A percentile compares a stretch with the other conserved stretches of the same genome.
Conservation (phyloP, 2,113 vertebrate genomes). For the Microtus richardsoni region DNA sequence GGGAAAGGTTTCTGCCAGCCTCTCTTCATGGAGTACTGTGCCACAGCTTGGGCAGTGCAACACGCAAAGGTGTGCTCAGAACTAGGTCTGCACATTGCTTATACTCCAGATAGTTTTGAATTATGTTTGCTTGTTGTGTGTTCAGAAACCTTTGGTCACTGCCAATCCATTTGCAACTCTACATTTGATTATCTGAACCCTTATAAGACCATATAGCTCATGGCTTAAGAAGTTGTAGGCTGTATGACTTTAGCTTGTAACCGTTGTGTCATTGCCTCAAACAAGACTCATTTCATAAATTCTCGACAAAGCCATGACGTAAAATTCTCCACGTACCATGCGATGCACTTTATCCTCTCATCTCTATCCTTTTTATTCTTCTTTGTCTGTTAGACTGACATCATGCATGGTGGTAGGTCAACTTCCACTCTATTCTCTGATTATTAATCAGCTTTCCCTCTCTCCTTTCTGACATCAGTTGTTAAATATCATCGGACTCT, state of each 20-base stretch:
- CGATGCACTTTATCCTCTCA: background rate
- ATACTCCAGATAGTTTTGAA: background rate
- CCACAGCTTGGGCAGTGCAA: background rate
- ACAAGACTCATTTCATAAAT: background rate
- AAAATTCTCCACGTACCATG: background rate
- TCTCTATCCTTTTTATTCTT: background rate
- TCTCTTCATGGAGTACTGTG: background rate
- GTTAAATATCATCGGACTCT: background rate
- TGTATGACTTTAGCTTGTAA: background rate
- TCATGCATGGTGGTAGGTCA: background rate
- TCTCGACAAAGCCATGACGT: background rate
- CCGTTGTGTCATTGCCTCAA: background rate
- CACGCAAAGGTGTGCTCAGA: too few relatives aligned
- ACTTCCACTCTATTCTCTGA: background rate
- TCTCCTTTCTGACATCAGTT: background rate
- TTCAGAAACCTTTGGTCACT: background rate
- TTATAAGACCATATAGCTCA: background rate
- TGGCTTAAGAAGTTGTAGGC: background rate
- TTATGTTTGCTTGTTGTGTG: background rate
- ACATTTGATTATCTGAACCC: background rate
- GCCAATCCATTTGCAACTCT: background rate
- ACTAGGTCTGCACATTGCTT: background rate
- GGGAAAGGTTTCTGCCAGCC: background rate
- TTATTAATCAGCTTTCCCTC: background rate
- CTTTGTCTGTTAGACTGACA: background rate